Base-by-base conservation (phyloP, 2,797 vertebrate genomes). In the Phalloptychus januarius region DNA sequence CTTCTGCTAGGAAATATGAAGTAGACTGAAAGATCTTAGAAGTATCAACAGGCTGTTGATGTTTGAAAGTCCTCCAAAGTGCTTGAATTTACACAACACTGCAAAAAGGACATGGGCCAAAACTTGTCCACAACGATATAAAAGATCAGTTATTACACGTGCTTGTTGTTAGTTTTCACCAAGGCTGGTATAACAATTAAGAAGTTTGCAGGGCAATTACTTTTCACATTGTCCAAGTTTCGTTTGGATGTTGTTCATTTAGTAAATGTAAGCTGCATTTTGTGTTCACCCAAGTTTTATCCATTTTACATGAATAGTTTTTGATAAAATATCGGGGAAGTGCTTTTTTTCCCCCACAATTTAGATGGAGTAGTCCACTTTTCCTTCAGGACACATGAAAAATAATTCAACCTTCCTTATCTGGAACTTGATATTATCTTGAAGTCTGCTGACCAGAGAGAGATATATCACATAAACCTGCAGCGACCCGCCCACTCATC, bases 361-460 rank as follows among this genome's bases (percentile, higher is more conserved):
- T 33, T 61, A 16, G 58, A 36, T 8, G 58, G 33, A 67, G 7
- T 31, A 20, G 23, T 25, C 63, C 23, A 23, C 15, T 67, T 67
- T 40, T 40, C 20, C 63, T 40, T 67, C 6, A 67, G 38, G 8
- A 40, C 1, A 38, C 6, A 77, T 33, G 76, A 76, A 76, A 58
- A 40, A 48, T 63, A 11, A 42, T 77, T 54, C 42, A 70, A 31
- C 42, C 44, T 61, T 78, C 25, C 33, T 15, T 28, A 42, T 81
- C 61, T 28, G 79, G 65, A 50, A 46, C 83, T 50, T 45, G 44
- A 25, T 44, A 70, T 44, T 63, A 40, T 85, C 56, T 78, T 70
- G 0, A 76, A 23, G 42, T 75, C 50, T 61, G 77, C 11, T 46
- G 63, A 79, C 71, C 63, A 82, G 83, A 79, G 72, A 74, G 74